These are phyloP conservation scores for Solea solea DNA, from an alignment of 2,113 vertebrate species.

Conservation along the genomic window DNA sequence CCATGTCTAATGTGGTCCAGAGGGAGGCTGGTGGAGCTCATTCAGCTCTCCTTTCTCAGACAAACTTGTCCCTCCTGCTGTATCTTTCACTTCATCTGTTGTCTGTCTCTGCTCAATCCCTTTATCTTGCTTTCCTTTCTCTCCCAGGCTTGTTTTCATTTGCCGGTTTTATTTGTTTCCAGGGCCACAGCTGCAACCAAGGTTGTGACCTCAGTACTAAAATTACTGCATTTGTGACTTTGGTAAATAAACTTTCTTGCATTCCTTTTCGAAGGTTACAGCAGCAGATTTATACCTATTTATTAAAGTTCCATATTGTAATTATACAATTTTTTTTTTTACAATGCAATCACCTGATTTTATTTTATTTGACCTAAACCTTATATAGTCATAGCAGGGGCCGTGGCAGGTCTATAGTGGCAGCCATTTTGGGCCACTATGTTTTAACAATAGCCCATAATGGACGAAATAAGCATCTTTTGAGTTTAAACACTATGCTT, in stretches of 20 bases:
- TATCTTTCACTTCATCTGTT: slow-evolving; percentile 37
- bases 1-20: slow-evolving; percentile 71
- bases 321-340: too few relatives aligned
- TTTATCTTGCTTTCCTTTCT: slow-evolving; percentile 32
- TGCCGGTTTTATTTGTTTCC: slow-evolving; percentile 16
- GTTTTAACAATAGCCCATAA: too few relatives aligned
- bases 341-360: too few relatives aligned
- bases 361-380: too few relatives aligned
- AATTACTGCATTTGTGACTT: not conserved
- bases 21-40: slow-evolving; percentile 43
- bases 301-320: too few relatives aligned
- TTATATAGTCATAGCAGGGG: too few relatives aligned
- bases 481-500: too few relatives aligned
- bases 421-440: too few relatives aligned
- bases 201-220: slow-evolving; percentile 5
- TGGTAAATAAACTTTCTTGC: not conserved
- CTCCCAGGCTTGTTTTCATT: not conserved
- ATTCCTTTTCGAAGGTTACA: too few relatives aligned
- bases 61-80: not conserved
- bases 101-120: slow-evolving; percentile 20
- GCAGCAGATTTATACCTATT: too few relatives aligned
- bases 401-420: too few relatives aligned
- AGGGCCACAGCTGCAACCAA: not conserved
- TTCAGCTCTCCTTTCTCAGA: slow-evolving; percentile 19
- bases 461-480: too few relatives aligned